Evolutionary conservation across 1,140 invertebrate genomes (phyloP), one percentile per base, ranked within the genome.

Genomic region (Caenorhabditis tropicalis): DNA sequence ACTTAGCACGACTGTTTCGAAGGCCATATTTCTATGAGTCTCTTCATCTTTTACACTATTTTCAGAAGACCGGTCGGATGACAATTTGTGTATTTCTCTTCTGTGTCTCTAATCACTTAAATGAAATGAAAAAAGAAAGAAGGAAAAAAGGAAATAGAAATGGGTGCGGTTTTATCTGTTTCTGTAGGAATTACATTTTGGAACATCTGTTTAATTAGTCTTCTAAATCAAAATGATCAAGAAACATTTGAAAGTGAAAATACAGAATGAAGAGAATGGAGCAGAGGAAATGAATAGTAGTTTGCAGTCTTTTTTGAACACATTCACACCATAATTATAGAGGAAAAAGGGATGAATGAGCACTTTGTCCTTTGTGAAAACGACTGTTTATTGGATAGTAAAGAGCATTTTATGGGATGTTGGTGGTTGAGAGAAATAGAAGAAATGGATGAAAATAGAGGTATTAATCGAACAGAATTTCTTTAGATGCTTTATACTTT

Each of bases 11-110:
- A 74, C 65, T n/a, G 65, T 74, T 43, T 74, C 65, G 65, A 74
- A 74, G 65, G 65, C 65, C 65, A 74, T 46, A 74, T 24, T 74
- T 74, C 65, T 74, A 33, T 74, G 36, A 9, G n/a, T 74, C 65
- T 43, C 65, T 74, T 74, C 65, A 10, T 74, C 65, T 74, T 46
- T 12, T 10, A 74, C 36, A 74, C 7, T 74, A 43, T 27, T 65
- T 74, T 43, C 65, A 43, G 33, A 74, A 74, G 65, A 74, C 65
- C 65, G 65, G 65, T 74, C 36, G 65, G 65, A 74, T 74, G 65
- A 74, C 65, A 74, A 74, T 74, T 74, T 74, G 33, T 56, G 53
- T 56, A 56, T 56, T 24, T 31, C 65, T 74, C 16, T 74, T 74
- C 33, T 74, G 3, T 74, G 21, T 65, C 58, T 65, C 65, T 74